Conservation (phyloP, 2,797 vertebrate species). For the Crocodylus rhombifer region DNA sequence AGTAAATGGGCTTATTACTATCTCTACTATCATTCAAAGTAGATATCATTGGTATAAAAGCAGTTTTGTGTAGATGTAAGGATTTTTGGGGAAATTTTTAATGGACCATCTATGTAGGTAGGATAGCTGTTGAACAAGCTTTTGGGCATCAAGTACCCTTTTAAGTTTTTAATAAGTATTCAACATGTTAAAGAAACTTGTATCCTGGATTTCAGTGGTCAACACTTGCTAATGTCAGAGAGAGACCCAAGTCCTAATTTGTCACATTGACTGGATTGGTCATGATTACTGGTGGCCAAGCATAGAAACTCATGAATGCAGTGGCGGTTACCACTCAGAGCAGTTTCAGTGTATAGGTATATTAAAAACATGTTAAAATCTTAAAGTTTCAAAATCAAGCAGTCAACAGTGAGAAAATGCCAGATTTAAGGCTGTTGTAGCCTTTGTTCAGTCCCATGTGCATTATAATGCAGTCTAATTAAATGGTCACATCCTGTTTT, state of each 20-base stretch:
- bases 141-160: not conserved
- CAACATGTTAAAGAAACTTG: not conserved
- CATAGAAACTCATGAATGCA: not conserved
- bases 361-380: too few relatives aligned
- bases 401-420: not conserved
- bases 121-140: not conserved
- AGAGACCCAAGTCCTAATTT: not conserved
- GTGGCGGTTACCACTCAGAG: not conserved
- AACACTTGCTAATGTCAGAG: not conserved
- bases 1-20: not conserved
- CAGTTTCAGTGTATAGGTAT: not conserved
- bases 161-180: not conserved
- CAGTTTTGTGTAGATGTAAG: too few relatives aligned
- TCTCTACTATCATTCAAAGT: not conserved
- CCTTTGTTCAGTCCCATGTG: not conserved
- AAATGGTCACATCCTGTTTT: not conserved
- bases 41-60: not conserved
- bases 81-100: too few relatives aligned
- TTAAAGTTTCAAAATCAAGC: not conserved
- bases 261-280: not conserved
- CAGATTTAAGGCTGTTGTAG: not conserved
- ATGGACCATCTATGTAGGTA: not conserved
- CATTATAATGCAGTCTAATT: not conserved
- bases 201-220: accelerated
- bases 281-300: not conserved